Evolutionary conservation across 2,888 invertebrate species (phyloP).

Genomic region (Xestobium rufovillosum): DNA sequence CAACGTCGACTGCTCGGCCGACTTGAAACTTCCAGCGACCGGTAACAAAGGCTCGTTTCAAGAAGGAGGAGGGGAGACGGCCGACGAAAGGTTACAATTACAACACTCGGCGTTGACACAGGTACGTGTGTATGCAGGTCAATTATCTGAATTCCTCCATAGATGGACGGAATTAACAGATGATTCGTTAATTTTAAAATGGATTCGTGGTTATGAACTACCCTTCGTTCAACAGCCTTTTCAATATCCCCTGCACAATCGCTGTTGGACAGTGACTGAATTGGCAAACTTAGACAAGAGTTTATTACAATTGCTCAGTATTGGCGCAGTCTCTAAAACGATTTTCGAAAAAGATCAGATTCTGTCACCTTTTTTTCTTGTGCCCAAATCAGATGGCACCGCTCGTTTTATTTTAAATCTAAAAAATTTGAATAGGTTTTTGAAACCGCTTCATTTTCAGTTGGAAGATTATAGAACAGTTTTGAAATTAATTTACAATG

Average conservation of each 20-base stretch:
- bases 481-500: constrained; percentile 7
- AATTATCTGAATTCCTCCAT: constrained; percentile 5
- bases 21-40: constrained; percentile 8
- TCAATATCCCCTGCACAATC: no score
- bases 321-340: constrained; percentile 11
- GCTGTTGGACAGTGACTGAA: no score
- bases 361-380: constrained; percentile 15
- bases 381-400: constrained; percentile 10
- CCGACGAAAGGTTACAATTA: constrained; percentile 1
- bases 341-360: constrained; percentile 12
- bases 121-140: constrained; percentile 8
- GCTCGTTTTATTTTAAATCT: constrained; percentile 13
- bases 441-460: constrained; percentile 25
- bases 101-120: constrained; percentile 5
- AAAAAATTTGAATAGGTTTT: constrained; percentile 20
- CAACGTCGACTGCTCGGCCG: no score
- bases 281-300: no score
- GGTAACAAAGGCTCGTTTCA: constrained; percentile 7
- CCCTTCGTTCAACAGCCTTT: constrained; percentile 5
- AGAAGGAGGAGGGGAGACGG: background rate
- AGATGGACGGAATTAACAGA: constrained; percentile 3
- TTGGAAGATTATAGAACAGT: constrained; percentile 16
- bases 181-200: constrained; percentile 4
- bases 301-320: constrained; percentile 8
- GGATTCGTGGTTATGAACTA: constrained; percentile 7